A percentile compares a stretch with the other conserved stretches of the same genome.
Conservation (phyloP, 1,140 invertebrate genomes). For the Heliconius himera region DNA sequence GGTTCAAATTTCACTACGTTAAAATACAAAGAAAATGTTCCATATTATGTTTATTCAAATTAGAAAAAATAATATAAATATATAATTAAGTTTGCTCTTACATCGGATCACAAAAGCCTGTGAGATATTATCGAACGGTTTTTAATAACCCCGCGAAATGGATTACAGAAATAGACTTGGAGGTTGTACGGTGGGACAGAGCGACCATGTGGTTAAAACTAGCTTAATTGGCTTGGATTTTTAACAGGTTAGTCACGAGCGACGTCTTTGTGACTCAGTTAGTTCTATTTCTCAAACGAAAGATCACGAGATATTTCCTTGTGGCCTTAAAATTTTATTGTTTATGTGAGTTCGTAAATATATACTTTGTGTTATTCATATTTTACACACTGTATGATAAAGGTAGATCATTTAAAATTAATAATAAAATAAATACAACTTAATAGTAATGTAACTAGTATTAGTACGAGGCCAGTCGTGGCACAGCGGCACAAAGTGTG, state of each 20-base stretch:
- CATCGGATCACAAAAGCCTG: not conserved
- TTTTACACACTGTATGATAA: not conserved
- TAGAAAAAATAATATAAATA: not conserved
- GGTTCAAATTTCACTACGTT: too few relatives aligned
- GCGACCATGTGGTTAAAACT: slow-evolving; percentile 45
- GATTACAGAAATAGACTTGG: slow-evolving; percentile 28
- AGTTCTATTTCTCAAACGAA: slow-evolving; percentile 58
- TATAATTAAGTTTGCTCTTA: too few relatives aligned
- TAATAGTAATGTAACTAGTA: too few relatives aligned
- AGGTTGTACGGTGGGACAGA: slow-evolving; percentile 30
- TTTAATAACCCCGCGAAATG: slow-evolving; percentile 22
- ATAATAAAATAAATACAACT: too few relatives aligned
- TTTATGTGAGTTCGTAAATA: not conserved
- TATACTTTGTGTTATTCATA: slow-evolving; percentile 14
- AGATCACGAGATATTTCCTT: slow-evolving; percentile 46
- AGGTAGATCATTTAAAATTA: not conserved
- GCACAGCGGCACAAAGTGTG: too few relatives aligned
- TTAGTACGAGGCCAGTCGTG: too few relatives aligned
- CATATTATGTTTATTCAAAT: not conserved
- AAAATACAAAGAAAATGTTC: too few relatives aligned
- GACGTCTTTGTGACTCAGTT: slow-evolving; percentile 68
- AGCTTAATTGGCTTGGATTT: slow-evolving; percentile 69
- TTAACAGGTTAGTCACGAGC: slow-evolving; percentile 71
- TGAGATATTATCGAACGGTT: slow-evolving; percentile 25
- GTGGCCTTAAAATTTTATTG: slow-evolving; percentile 29